These are phyloP conservation scores for Halictus rubicundus DNA, from an alignment of 1,140 invertebrate species.

Conservation along the genomic window DNA sequence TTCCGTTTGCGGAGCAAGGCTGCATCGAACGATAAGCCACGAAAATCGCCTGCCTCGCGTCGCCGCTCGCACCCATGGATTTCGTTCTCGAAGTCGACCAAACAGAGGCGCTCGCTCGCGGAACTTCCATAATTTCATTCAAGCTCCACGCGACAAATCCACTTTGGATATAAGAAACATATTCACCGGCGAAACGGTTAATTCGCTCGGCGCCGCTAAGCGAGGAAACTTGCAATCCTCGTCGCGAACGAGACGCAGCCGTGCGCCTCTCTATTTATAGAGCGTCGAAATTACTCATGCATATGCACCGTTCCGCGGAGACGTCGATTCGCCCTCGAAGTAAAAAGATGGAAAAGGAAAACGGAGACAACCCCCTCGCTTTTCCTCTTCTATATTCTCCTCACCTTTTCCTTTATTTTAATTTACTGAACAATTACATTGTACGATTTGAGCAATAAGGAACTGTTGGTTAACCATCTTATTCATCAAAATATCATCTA, in stretches of 20 bases:
- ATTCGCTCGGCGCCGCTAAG: conserved; percentile 13
- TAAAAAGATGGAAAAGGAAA: neutral
- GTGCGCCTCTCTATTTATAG: conserved; percentile 21
- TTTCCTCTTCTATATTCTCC: no score
- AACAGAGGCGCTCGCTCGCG: neutral
- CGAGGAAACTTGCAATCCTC: conserved; percentile 26
- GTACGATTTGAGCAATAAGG: no score
- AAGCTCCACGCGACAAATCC: conserved; percentile 20
- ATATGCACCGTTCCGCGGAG: neutral
- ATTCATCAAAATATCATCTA: no score
- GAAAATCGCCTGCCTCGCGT: conserved; percentile 16
- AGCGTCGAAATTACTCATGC: conserved; percentile 4
- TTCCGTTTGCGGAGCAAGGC: neutral
- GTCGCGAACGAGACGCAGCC: neutral
- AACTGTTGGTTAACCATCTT: no score
- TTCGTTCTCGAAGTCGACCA: conserved; percentile 26
- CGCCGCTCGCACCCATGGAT: neutral
- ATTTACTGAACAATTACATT: no score
- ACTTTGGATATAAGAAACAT: conserved; percentile 44
- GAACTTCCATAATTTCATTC: conserved; percentile 45
- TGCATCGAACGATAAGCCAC: conserved; percentile 12
- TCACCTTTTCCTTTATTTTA: no score
- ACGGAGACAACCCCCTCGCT: neutral
- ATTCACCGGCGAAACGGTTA: conserved; percentile 42
- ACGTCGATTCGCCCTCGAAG: neutral